Conservation (phyloP, 2,888 invertebrate species). For the Tyria jacobaeae region DNA sequence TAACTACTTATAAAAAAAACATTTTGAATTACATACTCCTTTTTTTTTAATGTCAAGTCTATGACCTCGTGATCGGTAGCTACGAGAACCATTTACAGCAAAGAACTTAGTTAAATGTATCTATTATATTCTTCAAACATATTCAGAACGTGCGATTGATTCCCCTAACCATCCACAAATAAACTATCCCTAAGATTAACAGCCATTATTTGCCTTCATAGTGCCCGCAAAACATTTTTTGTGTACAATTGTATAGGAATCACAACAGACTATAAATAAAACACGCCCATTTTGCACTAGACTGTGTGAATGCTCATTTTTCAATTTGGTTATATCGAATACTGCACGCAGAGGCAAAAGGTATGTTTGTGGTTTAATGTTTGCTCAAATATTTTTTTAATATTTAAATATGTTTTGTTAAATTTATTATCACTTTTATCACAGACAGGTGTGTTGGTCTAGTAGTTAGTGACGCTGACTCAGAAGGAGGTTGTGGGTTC, state of each 20-base stretch:
- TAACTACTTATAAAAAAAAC: not conserved
- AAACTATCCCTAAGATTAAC: slow-evolving; percentile 54
- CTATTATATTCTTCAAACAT: not conserved
- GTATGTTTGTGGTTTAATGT: slow-evolving; percentile 9
- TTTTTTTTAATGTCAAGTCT: not conserved
- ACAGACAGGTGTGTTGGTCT: too few species aligned
- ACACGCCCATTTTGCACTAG: slow-evolving; percentile 69
- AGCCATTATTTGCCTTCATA: slow-evolving; percentile 60
- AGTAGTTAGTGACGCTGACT: too few species aligned
- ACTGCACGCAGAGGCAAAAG: slow-evolving; percentile 49
- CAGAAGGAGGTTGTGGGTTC: too few species aligned
- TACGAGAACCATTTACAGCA: not conserved
- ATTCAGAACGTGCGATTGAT: slow-evolving; percentile 29
- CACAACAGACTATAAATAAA: slow-evolving; percentile 79
- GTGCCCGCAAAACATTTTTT: slow-evolving; percentile 53
- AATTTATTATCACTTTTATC: too few species aligned
- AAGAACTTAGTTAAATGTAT: not conserved
- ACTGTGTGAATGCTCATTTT: slow-evolving; percentile 42
- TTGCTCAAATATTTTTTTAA: not conserved
- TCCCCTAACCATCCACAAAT: slow-evolving; percentile 28
- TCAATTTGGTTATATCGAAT: slow-evolving; percentile 51
- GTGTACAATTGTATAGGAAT: slow-evolving; percentile 70
- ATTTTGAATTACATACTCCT: not conserved
- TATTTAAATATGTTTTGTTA: not conserved
- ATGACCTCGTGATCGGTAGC: not conserved